Evolutionary conservation across 1,140 invertebrate genomes (phyloP).

Genomic region (honey bee (Apis mellifera)): DNA sequence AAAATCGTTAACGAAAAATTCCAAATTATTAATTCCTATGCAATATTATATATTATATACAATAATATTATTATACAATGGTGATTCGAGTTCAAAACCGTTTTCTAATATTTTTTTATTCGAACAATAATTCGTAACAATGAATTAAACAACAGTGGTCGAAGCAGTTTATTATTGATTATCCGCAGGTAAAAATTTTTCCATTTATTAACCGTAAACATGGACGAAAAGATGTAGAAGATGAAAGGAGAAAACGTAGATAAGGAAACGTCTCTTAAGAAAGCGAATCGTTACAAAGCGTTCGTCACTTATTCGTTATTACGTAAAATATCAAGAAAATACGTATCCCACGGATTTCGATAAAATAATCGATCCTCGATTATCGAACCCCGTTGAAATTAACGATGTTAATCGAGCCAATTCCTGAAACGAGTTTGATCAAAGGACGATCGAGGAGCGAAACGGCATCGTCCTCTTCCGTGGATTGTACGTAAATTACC

Average conservation of each 20-base stretch:
- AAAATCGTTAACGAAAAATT: too few relatives aligned
- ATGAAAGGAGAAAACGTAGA: neutral
- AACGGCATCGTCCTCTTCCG: neutral
- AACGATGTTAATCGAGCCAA: neutral
- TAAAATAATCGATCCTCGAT: neutral
- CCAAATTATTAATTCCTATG: too few relatives aligned
- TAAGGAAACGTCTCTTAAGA: neutral
- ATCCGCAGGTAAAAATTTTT: conserved; percentile 13
- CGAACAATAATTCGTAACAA: neutral
- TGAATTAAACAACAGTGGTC: too few relatives aligned
- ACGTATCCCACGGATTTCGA: too few relatives aligned
- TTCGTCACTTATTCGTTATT: too few relatives aligned
- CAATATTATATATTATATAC: too few relatives aligned
- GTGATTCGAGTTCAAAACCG: too few relatives aligned
- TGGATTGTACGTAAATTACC: conserved; percentile 16
- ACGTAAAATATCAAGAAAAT: too few relatives aligned
- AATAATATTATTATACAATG: too few relatives aligned
- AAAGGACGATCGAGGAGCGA: neutral
- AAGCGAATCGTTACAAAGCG: too few relatives aligned
- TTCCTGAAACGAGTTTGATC: neutral
- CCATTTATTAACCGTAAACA: too few relatives aligned
- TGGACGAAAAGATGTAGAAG: too few relatives aligned
- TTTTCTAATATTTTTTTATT: conserved; percentile 3
- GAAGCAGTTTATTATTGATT: conserved; percentile 3
- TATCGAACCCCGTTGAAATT: neutral